Percentiles rank a stretch among this genome's conserved stretches.
These are phyloP conservation scores for Sapajus apella DNA, from an alignment of 2,113 vertebrate genomes.

Conservation along the genomic window DNA sequence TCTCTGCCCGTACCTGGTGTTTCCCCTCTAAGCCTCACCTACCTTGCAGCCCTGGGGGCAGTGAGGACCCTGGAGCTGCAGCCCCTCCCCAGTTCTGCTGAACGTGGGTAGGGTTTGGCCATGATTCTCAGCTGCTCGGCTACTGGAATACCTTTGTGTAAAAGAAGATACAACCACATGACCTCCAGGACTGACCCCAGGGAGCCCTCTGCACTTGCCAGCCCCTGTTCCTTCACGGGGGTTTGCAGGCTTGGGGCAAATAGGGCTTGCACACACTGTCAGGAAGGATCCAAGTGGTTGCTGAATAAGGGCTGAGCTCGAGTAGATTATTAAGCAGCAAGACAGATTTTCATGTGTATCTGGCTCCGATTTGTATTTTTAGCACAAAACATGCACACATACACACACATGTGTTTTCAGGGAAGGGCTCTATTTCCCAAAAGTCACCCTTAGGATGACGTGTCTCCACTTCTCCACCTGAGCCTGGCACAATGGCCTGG, in stretches of 20 bases:
- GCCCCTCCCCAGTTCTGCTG: too few species aligned
- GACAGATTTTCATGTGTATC: not conserved
- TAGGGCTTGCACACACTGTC: rapidly evolving
- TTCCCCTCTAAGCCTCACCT: not conserved
- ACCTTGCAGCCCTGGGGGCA: rapidly evolving
- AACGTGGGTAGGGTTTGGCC: rapidly evolving
- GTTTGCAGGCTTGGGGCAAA: not conserved
- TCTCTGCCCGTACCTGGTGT: rapidly evolving
- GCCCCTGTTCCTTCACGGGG: not conserved
- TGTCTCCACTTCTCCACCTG: rapidly evolving
- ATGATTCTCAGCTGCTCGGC: rapidly evolving
- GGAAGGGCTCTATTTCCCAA: not conserved
- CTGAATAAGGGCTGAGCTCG: not conserved
- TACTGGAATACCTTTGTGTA: not conserved
- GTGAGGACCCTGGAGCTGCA: too few species aligned
- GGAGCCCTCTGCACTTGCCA: rapidly evolving
- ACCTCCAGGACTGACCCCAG: too few species aligned
- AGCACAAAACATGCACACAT: not conserved
- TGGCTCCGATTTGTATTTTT: not conserved
- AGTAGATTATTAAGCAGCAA: not conserved
- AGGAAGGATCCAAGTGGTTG: rapidly evolving
- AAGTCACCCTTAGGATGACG: not conserved
- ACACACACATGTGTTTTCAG: not conserved
- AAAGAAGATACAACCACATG: rapidly evolving
- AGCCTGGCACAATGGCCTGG: rapidly evolving